Percentiles rank a stretch among this genome's conserved stretches.
Evolutionary conservation across 2,113 vertebrate species (phyloP).

Genomic region (Centrocercus urophasianus): DNA sequence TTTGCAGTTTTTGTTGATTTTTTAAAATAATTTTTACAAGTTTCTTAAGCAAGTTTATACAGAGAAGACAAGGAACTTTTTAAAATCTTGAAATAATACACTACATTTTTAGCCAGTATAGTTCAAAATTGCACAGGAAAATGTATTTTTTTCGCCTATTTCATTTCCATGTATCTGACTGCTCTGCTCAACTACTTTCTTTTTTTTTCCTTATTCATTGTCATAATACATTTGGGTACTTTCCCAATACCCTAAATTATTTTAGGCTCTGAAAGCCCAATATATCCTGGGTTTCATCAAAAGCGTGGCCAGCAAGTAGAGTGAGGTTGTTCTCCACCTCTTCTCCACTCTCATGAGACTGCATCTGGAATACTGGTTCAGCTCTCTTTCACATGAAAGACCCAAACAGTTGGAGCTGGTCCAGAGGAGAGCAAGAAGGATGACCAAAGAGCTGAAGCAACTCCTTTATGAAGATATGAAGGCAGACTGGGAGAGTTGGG

Average conservation of each 20-base stretch:
- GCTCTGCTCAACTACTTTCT: not conserved
- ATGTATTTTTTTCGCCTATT: not conserved
- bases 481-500: not conserved
- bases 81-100: not conserved
- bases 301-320: not conserved
- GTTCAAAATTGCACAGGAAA: not conserved
- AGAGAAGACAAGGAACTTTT: not conserved
- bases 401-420: not conserved
- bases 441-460: not conserved
- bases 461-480: not conserved
- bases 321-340: not conserved
- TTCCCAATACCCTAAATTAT: not conserved
- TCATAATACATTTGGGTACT: not conserved
- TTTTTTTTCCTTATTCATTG: not conserved
- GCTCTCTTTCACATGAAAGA: not conserved
- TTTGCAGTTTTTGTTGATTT: not conserved
- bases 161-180: fast-evolving
- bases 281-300: not conserved
- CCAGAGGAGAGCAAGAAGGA: not conserved
- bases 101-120: not conserved
- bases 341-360: not conserved
- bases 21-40: not conserved
- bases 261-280: not conserved
- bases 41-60: not conserved
- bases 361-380: not conserved